Percentiles rank a stretch among this genome's conserved stretches.
These are phyloP conservation scores for Caerostris darwini DNA, from an alignment of 1,140 invertebrate species.

Conservation along the genomic window DNA sequence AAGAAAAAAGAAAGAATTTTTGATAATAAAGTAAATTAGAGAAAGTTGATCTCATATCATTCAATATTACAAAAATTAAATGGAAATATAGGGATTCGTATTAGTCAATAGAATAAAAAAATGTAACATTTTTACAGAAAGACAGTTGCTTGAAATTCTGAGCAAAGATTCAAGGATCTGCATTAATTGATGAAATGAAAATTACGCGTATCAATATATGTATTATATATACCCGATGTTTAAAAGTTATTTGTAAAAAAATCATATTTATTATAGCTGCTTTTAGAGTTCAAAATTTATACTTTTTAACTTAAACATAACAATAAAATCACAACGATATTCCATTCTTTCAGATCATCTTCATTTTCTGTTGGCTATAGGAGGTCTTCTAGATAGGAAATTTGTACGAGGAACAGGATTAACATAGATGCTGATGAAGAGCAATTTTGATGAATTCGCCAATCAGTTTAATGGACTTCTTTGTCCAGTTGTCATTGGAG, in stretches of 20 bases:
- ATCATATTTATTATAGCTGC: background rate
- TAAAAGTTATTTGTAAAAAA: background rate
- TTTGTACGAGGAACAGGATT: slow-evolving; percentile 29
- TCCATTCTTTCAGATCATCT: slow-evolving; percentile 16
- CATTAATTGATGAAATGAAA: too few relatives aligned
- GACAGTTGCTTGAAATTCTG: too few relatives aligned
- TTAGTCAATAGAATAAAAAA: too few relatives aligned
- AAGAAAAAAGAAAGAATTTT: too few relatives aligned
- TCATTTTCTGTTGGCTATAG: slow-evolving; percentile 10
- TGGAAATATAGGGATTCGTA: too few relatives aligned
- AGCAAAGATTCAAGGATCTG: too few relatives aligned
- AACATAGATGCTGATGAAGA: background rate
- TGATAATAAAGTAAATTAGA: too few relatives aligned
- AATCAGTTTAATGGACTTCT: background rate
- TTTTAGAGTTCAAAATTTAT: background rate
- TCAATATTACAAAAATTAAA: too few relatives aligned
- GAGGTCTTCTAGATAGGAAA: background rate
- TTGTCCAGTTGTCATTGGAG: background rate
- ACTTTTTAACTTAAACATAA: background rate
- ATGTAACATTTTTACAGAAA: too few relatives aligned
- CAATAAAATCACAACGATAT: background rate
- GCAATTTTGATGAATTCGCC: background rate
- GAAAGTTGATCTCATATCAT: too few relatives aligned
- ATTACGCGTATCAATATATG: too few relatives aligned
- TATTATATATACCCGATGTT: too few relatives aligned